Percentiles rank a stretch among this genome's conserved stretches.
Conservation (phyloP, 2,888 invertebrate genomes). For the Tromatobia lineatoria region DNA sequence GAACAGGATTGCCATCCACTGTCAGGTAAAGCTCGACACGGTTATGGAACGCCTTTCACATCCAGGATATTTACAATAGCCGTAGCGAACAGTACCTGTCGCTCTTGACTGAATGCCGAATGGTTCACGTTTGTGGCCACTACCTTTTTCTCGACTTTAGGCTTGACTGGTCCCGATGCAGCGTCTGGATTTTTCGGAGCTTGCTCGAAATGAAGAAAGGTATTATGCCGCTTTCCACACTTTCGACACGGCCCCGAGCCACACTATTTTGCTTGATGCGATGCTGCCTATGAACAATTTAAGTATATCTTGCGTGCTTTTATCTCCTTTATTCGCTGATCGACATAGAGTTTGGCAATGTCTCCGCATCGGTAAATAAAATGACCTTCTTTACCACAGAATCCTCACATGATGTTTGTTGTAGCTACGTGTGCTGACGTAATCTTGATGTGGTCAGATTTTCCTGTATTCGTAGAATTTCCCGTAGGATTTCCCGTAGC, state of each 20-base stretch:
- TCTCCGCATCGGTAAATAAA: not conserved
- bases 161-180: not conserved
- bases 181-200: not conserved
- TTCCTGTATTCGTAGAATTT: not conserved
- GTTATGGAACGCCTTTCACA: slow-evolving; percentile 2
- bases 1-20: slow-evolving; percentile 60
- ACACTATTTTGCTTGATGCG: not conserved
- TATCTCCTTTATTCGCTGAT: not conserved
- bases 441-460: not conserved
- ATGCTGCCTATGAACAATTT: not conserved
- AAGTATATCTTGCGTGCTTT: not conserved
- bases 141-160: slow-evolving; percentile 8
- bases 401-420: not conserved
- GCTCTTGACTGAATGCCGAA: slow-evolving; percentile 20
- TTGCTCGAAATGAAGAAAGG: not conserved
- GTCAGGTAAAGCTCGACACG: slow-evolving; percentile 61
- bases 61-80: slow-evolving; percentile 52
- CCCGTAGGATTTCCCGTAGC: not conserved
- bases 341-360: not conserved
- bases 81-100: slow-evolving; percentile 52
- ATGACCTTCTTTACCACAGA: not conserved
- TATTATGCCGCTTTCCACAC: not conserved
- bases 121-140: slow-evolving; percentile 19
- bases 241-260: not conserved
- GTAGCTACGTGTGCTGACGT: not conserved